Conservation (phyloP, 2,113 vertebrate species). For the Steatornis caripensis region DNA sequence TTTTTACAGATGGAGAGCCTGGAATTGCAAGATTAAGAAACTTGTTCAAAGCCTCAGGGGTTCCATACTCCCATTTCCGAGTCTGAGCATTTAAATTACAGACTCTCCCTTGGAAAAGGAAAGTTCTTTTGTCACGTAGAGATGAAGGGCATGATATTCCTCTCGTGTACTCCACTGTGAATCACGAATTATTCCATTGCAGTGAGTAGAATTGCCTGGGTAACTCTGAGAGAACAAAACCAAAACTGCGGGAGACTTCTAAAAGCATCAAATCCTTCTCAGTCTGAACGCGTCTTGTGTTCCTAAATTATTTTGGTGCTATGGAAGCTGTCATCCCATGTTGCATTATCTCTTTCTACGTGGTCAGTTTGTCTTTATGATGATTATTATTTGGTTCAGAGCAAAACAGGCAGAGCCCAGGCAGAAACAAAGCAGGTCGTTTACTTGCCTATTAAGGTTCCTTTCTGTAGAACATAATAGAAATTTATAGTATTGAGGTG, state of each 20-base stretch:
- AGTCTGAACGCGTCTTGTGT: background rate
- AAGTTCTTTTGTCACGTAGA: slow-evolving; percentile 16
- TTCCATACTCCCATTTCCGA: background rate
- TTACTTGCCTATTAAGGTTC: background rate
- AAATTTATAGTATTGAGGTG: background rate
- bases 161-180: slow-evolving; percentile 13
- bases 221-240: background rate
- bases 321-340: background rate
- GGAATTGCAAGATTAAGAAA: slow-evolving; percentile 33
- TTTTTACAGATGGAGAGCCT: slow-evolving; percentile 1
- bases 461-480: background rate
- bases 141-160: slow-evolving; percentile 19
- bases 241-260: background rate
- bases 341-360: background rate
- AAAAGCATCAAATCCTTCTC: background rate
- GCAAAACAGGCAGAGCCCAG: background rate
- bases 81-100: slow-evolving; percentile 28
- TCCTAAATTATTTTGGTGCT: background rate
- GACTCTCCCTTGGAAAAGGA: background rate
- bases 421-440: background rate
- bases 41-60: slow-evolving; percentile 9
- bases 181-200: background rate
- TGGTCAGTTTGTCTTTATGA: background rate
- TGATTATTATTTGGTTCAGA: background rate
- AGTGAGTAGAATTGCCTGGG: background rate